Evolutionary conservation across 2,888 invertebrate genomes (phyloP).

Genomic region (Theretra japonica): DNA sequence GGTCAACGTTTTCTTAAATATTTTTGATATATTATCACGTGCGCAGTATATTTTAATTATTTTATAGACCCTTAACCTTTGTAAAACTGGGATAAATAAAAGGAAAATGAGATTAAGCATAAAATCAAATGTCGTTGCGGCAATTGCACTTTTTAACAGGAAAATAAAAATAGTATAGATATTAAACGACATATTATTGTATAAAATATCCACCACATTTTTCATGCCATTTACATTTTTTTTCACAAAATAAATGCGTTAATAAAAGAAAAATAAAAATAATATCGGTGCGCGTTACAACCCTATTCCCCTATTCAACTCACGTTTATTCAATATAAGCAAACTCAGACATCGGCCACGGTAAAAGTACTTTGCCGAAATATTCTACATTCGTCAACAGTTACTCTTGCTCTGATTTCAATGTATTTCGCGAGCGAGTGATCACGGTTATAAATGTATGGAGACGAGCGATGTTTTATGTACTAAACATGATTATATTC

Average conservation of each 20-base stretch:
- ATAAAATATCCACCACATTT: too few relatives aligned
- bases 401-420: slow-evolving; percentile 55
- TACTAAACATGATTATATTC: background rate
- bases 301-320: slow-evolving; percentile 81
- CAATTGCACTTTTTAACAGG: too few relatives aligned
- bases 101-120: too few relatives aligned
- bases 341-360: slow-evolving; percentile 79
- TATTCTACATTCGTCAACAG: slow-evolving; percentile 81
- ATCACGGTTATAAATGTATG: slow-evolving; percentile 26
- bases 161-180: too few relatives aligned
- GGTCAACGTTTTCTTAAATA: too few relatives aligned
- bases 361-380: slow-evolving; percentile 78
- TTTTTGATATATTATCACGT: too few relatives aligned
- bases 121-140: too few relatives aligned
- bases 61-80: too few relatives aligned
- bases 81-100: too few relatives aligned
- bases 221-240: too few relatives aligned
- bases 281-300: slow-evolving; percentile 48
- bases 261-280: background rate
- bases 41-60: too few relatives aligned
- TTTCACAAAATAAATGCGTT: background rate
- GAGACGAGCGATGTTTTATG: slow-evolving; percentile 20
- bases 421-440: slow-evolving; percentile 42
- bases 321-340: slow-evolving; percentile 86
- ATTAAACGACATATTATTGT: too few relatives aligned